Evolutionary conservation across 35 echinoderm and acorn worm genomes (phyloP), one percentile per base, ranked within the genome.

Genomic region (Patiria miniata): DNA sequence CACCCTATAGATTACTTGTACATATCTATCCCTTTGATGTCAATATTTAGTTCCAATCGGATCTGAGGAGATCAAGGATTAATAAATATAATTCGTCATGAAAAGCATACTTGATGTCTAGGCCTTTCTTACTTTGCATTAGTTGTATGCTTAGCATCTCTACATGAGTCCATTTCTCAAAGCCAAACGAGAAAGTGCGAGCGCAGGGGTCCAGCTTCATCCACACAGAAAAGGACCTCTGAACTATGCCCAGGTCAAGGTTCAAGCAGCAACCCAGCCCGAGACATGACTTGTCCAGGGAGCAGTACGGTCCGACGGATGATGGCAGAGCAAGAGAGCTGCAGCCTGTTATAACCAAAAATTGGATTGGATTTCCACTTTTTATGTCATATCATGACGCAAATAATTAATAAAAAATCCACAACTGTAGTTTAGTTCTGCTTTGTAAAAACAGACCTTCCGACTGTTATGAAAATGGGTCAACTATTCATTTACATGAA

Each of bases 181-280:
- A 83, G 12, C 81, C 81, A 58, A 83, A 58, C 21, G 54, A 37
- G 38, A 83, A 83, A 34, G 51, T 83, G 9, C 16, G 1, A 34
- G 32, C 81, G 37, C 81, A 83, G 16, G 30, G 22, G 57, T 83
- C 81, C 14, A 83, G 30, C 18, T 83, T 61, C 81, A 59, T 39
- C 81, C 81, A 83, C 1, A 83, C 34, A 16, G 81, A 57, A 39
- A 83, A 65, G 1, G 52, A 61, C 34, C 81, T 34, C 29, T 58
- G 52, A 17, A 51, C 51, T 16, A 83, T 51, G 15, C 53, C 81
- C 28, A 83, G 52, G 36, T 83, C 81, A 15, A 83, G 34, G 38
- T 54, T 58, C n/a, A 83, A 37, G 52, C 81, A 83, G 38, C 81
- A 83, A 16, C 81, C 53, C 9, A 83, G 18, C 19, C 81, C 81